A percentile compares a stretch with the other conserved stretches of the same genome.
Evolutionary conservation across 1,140 invertebrate genomes (phyloP).

Genomic region (Proales similis): DNA sequence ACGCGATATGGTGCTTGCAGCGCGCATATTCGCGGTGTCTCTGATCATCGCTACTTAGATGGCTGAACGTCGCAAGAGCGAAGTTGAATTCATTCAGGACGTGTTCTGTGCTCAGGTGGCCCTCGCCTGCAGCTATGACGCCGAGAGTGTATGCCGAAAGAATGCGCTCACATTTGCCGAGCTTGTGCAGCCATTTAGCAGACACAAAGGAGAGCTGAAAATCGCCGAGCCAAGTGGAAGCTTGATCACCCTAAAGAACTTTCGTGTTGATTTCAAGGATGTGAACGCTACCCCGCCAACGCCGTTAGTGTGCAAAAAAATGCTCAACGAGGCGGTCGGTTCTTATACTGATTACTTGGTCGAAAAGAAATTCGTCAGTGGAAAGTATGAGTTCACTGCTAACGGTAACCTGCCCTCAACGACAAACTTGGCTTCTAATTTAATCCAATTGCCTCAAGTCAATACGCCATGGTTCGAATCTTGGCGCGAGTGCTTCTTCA

Average conservation of each 20-base stretch:
- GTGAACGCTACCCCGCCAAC: conserved; percentile 71
- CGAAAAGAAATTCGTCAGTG: background rate
- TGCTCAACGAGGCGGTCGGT: conserved; percentile 75
- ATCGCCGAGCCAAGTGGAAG: conserved; percentile 73
- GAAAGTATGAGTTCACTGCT: background rate
- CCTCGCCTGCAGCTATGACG: conserved; percentile 69
- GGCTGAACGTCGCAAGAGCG: conserved; percentile 56
- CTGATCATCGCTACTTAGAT: no score
- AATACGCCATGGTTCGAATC: conserved; percentile 87
- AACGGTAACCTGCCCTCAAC: background rate
- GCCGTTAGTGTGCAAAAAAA: conserved; percentile 70
- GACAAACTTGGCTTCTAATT: conserved; percentile 33
- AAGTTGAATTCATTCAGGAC: conserved; percentile 76
- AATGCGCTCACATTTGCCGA: conserved; percentile 84
- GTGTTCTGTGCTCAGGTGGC: conserved; percentile 80
- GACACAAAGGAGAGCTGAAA: conserved; percentile 68
- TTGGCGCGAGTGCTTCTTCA: conserved; percentile 84
- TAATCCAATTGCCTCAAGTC: conserved; percentile 50
- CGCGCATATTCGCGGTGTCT: no score
- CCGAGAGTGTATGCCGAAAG: conserved; percentile 72
- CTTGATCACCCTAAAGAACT: conserved; percentile 64
- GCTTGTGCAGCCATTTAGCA: conserved; percentile 78
- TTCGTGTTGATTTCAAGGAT: conserved; percentile 72
- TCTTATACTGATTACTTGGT: conserved; percentile 47
- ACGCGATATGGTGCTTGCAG: background rate